Conservation (phyloP, 2,888 invertebrate species). For the Netelia fuscicornis region DNA sequence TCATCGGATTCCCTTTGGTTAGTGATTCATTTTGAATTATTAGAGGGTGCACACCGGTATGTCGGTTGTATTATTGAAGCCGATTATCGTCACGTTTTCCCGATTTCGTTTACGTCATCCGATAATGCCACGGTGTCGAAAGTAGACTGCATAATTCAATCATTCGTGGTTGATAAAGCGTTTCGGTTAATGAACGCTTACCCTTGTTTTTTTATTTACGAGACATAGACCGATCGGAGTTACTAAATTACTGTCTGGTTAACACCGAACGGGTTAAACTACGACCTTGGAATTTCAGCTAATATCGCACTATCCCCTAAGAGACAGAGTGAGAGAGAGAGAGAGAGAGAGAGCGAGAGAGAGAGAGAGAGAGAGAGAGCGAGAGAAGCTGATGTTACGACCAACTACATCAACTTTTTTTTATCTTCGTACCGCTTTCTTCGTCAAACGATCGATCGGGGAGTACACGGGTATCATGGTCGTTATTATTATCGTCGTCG, state of each 20-base stretch:
- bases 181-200: neutral
- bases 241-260: too few relatives aligned
- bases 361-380: too few relatives aligned
- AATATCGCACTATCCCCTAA: neutral
- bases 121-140: neutral
- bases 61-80: neutral
- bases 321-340: neutral
- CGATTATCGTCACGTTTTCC: slow-evolving; percentile 5
- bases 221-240: neutral
- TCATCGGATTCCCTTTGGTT: slow-evolving; percentile 39
- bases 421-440: slow-evolving; percentile 4
- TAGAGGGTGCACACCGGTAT: neutral
- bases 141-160: slow-evolving; percentile 4
- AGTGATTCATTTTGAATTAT: slow-evolving; percentile 49
- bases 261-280: neutral
- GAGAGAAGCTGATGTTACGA: neutral
- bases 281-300: neutral
- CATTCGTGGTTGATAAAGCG: neutral
- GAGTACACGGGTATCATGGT: slow-evolving; percentile 14
- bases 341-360: too few relatives aligned
- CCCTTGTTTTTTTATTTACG: neutral
- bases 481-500: slow-evolving; percentile 42
- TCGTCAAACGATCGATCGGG: slow-evolving; percentile 39
- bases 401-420: neutral
- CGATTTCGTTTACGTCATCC: neutral